Evolutionary conservation across 2,797 vertebrate species (phyloP).

Genomic region (Pseudomugil gertrudae): DNA sequence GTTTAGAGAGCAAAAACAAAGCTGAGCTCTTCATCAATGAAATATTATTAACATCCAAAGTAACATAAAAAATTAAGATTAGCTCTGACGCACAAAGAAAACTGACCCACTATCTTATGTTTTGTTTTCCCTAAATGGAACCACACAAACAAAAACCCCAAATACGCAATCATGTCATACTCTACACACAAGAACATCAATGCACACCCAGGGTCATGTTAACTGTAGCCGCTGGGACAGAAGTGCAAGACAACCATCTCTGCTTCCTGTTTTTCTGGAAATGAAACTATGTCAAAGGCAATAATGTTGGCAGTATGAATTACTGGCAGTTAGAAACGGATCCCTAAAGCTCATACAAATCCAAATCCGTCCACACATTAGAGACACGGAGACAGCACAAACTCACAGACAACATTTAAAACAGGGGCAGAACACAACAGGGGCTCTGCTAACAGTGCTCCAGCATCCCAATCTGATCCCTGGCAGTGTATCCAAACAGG

Average conservation of each 20-base stretch:
- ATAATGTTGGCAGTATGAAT: constrained; percentile 59
- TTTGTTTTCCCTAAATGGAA: constrained; percentile 5
- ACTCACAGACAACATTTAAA: constrained; percentile 38
- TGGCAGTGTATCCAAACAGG: constrained; percentile 49
- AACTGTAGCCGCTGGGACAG: constrained; percentile 65
- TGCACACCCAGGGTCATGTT: constrained; percentile 70
- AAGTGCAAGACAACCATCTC: constrained; percentile 70
- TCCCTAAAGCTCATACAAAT: constrained; percentile 47
- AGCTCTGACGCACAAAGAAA: constrained; percentile 1
- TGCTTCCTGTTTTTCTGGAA: constrained; percentile 83
- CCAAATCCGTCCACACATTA: constrained; percentile 32
- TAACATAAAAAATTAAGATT: background rate
- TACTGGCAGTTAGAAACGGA: constrained; percentile 49
- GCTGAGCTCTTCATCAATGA: constrained; percentile 13
- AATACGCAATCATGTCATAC: constrained; percentile 15
- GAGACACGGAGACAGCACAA: constrained; percentile 17
- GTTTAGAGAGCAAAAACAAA: constrained; percentile 24
- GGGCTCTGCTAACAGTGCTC: constrained; percentile 30
- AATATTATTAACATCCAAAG: constrained; percentile 20
- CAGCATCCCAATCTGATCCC: constrained; percentile 42
- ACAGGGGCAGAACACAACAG: constrained; percentile 36
- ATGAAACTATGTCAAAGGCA: constrained; percentile 81
- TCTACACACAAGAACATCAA: constrained; percentile 40
- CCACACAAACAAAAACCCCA: constrained; percentile 17
- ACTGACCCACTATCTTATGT: constrained; percentile 13